Evolutionary conservation across 23 tunicate genomes (phyloP), one percentile per base, ranked within the genome.

Genomic region (Halocynthia roretzi): DNA sequence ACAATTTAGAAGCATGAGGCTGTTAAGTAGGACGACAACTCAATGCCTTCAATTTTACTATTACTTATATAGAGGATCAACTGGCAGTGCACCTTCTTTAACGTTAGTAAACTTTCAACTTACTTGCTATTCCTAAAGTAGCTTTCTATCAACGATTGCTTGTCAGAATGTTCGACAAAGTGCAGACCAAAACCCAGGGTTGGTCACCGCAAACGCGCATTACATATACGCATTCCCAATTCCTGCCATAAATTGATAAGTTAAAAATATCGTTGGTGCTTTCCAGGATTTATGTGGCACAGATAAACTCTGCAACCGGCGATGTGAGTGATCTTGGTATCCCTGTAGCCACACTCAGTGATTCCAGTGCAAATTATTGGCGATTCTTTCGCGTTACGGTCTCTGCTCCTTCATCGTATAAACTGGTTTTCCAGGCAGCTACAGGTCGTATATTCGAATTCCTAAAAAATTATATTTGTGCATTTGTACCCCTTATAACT

Each of bases 1-100:
- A 44, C 48, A 70, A 17, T 62, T 90, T 80, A 51, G 67, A 10
- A 82, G 88, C 60, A 92, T 85, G 90, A 81, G 98, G n/a, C 54
- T 86, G n/a, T 63, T 76, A 52, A 81, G 87, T 7, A 82, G 69
- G 7, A 56, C 20, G 6, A 5, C 75, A 1, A 57, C 62, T 22
- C 98, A 92, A 69, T 92, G 98, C 62, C 70, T 92, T 31, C 81
- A 92, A 61, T 86, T 92, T 78, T 62, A 70, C 8, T 92, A 86
- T 62, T 92, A 82, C 62, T 67, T 86, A 83, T 83, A 84, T 64
- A 54, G 77, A 17, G 80, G 67, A n/a, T 64, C 68, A 7, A 75
- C 72, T 14, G 82, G 94, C 70, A 10, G 10, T 6, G 86, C 87
- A 31, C 44, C 44, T 31, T 31, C 44, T 31, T 31, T 31, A 31